Evolutionary conservation across 2,113 vertebrate species (phyloP), one percentile per base, ranked within the genome.

Genomic region (Capreolus pygargus): DNA sequence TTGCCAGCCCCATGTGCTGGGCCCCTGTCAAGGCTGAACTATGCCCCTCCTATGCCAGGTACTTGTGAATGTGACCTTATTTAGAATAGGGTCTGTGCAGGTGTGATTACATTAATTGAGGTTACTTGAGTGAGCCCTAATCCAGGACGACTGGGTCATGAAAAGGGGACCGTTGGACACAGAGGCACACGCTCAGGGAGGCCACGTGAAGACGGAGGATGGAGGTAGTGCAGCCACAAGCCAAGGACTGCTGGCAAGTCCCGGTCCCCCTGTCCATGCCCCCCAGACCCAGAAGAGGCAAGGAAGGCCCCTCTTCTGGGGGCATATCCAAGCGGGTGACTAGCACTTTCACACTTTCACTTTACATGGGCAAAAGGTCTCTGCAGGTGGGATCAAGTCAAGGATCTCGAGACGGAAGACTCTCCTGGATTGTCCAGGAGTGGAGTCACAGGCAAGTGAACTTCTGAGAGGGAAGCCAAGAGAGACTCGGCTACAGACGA

Each of bases 201-300:
- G 15, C n/a, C 15, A 5, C 0, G 1, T 15, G 82, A 61, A 25
- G 45, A 83, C 0, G 0, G 23, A 83, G 36, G 45, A 3, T 7
- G 2, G 6, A 47, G 16, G 12, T 11, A 15, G 5, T 3, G 9
- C 0, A 1, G 10, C 57, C 36, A 30, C 43, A 82, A 14, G 39
- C 33, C 79, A 25, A 6, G 2, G 13, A 52, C 1, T 1, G 9
- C 58, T 15, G 19, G 16, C 19, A 28, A 33, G 8, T 7, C 23
- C 64, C 8, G 1, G 54, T 11, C 39, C 11, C 67, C 70, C 14
- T 6, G 6, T 5, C 30, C 67, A 28, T 0, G 0, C 1, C 28
- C 23, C 60, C 17, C 61, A 33, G 90, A 74, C 45, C 33, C 21
- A 30, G 23, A 47, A 13, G 58, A 76, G 58, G n/a, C 8, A 10